Evolutionary conservation across 2,888 invertebrate species (phyloP).

Genomic region (Heliconius erato): DNA sequence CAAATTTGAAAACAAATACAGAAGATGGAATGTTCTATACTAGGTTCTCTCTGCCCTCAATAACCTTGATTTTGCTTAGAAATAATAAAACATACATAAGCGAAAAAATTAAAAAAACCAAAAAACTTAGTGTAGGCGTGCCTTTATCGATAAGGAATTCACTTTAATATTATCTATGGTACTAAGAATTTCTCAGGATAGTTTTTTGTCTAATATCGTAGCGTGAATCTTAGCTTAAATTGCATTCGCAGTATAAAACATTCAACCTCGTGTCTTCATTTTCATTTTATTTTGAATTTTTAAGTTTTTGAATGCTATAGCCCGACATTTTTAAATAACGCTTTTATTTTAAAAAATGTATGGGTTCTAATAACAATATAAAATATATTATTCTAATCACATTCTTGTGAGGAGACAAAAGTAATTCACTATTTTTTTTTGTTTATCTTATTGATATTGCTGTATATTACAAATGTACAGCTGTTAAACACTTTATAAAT

Average conservation of each 20-base stretch:
- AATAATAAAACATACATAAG: too few species aligned
- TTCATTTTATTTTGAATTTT: neutral
- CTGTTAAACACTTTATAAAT: neutral
- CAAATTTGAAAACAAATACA: too few species aligned
- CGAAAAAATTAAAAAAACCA: too few species aligned
- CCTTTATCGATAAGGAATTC: neutral
- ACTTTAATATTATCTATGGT: conserved; percentile 21
- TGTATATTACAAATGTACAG: neutral
- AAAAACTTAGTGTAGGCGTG: neutral
- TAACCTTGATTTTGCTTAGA: too few species aligned
- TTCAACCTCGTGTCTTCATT: neutral
- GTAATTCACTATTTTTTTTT: neutral
- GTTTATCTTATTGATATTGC: neutral
- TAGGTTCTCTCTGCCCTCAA: too few species aligned
- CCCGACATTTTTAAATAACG: neutral
- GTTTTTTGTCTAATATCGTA: conserved; percentile 20
- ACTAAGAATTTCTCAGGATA: conserved; percentile 1
- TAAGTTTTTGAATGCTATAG: neutral
- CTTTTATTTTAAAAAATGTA: neutral
- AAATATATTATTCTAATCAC: too few species aligned
- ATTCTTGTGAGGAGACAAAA: neutral
- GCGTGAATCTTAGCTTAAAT: conserved; percentile 11
- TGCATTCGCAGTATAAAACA: neutral
- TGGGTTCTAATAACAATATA: too few species aligned
- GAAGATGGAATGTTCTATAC: too few species aligned